Percentiles rank a stretch among this genome's conserved stretches.
Evolutionary conservation across 2,888 invertebrate species (phyloP).

Genomic region (Noctua fimbriata): DNA sequence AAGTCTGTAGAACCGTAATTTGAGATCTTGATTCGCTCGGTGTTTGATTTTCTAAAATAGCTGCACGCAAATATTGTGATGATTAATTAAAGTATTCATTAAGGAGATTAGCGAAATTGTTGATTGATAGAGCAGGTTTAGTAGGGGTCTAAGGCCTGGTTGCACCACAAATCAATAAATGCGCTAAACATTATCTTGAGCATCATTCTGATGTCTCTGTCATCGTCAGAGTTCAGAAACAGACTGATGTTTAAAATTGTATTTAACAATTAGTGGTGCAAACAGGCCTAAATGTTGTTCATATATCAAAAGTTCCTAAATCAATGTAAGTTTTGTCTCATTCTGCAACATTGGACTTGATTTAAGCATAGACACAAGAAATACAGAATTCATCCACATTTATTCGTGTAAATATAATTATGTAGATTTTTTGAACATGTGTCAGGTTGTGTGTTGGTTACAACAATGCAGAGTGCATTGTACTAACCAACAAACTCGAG

Average conservation of each 20-base stretch:
- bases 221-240: background rate
- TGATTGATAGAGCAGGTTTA: background rate
- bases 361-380: background rate
- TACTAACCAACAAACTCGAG: too few relatives aligned
- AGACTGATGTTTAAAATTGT: background rate
- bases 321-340: background rate
- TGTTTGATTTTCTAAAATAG: conserved; percentile 53
- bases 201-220: background rate
- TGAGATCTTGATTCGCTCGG: conserved; percentile 30
- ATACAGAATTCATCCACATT: background rate
- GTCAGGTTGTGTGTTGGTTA: too few relatives aligned
- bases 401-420: too few relatives aligned
- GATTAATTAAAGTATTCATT: conserved; percentile 24
- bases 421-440: too few relatives aligned
- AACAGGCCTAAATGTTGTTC: background rate
- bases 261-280: background rate
- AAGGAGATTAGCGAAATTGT: conserved; percentile 9
- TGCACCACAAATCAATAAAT: background rate
- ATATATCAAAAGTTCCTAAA: background rate
- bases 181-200: background rate
- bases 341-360: background rate
- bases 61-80: conserved; percentile 49
- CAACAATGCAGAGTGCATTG: too few relatives aligned
- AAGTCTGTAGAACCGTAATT: conserved; percentile 6
- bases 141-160: background rate